Conservation (phyloP, 2,888 invertebrate species). For the Habrosyne pyritoides region DNA sequence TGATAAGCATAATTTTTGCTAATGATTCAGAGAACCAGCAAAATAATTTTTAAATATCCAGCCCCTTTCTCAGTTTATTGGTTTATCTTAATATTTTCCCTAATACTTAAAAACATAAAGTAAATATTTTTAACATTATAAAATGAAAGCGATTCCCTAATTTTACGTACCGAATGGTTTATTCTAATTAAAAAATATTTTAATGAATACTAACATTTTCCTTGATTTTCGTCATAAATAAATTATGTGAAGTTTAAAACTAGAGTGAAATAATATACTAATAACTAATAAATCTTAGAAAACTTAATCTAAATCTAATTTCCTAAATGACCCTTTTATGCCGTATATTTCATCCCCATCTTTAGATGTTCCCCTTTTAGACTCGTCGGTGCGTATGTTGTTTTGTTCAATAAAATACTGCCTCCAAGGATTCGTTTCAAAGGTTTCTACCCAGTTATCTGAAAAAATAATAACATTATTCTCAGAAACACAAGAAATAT, state of each 20-base stretch:
- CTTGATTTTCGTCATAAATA: too few species aligned
- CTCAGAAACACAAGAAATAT: too few species aligned
- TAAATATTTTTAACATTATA: too few species aligned
- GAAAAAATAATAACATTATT: constrained; percentile 11
- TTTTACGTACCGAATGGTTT: too few species aligned
- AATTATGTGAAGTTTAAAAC: too few species aligned
- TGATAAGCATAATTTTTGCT: too few species aligned
- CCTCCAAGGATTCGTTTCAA: constrained; percentile 15
- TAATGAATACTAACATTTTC: not conserved
- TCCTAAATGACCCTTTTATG: constrained; percentile 41
- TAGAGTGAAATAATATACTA: too few species aligned
- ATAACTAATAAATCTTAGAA: not conserved
- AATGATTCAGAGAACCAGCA: too few species aligned
- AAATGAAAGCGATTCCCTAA: too few species aligned
- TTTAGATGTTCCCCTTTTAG: constrained; percentile 27
- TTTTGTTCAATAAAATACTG: constrained; percentile 28
- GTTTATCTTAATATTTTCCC: not conserved
- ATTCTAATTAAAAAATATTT: too few species aligned
- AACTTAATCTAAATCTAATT: constrained; percentile 35
- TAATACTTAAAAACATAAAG: too few species aligned
- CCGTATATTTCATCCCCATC: constrained; percentile 32
- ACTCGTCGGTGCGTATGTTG: constrained; percentile 33
- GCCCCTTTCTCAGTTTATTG: not conserved
- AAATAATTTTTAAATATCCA: not conserved
- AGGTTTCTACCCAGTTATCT: constrained; percentile 17